phyloP scores from a whole-genome alignment of 2,888 invertebrate genomes.

The Drosophila nr. perissopoda region DNA sequence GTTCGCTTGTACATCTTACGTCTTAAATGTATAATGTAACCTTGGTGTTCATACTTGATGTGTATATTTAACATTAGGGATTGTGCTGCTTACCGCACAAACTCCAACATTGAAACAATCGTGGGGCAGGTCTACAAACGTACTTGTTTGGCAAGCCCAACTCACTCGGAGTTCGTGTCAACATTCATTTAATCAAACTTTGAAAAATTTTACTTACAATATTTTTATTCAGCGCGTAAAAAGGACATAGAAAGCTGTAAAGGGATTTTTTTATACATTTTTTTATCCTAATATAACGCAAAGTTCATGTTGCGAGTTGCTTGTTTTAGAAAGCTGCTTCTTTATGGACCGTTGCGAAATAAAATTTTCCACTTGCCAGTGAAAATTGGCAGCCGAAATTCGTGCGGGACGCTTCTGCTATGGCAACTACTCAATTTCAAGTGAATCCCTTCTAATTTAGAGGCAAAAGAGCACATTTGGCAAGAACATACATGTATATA shows the following conservation, averaged over 20 bases:
- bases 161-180: conserved; percentile 5
- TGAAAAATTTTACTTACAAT: conserved; percentile 22
- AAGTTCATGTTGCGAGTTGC: conserved; percentile 24
- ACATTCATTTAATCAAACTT: conserved; percentile 26
- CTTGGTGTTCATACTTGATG: conserved; percentile 21
- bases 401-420: conserved; percentile 2
- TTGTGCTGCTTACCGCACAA: not conserved
- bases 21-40: conserved; percentile 11
- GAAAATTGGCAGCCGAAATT: conserved; percentile 54
- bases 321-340: conserved; percentile 15
- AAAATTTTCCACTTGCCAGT: conserved; percentile 54
- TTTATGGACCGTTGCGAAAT: conserved; percentile 56
- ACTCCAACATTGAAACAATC: not conserved
- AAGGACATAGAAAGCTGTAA: conserved; percentile 1
- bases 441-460: conserved; percentile 6
- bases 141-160: not conserved
- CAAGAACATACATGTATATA: not conserved
- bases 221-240: conserved; percentile 39
- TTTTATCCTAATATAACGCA: conserved; percentile 27
- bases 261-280: not conserved
- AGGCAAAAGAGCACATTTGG: not conserved
- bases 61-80: conserved; percentile 1
- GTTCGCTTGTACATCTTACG: not conserved
- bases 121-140: too few relatives aligned
- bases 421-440: conserved; percentile 11